Evolutionary conservation across 2,113 vertebrate genomes (phyloP), one percentile per base, ranked within the genome.

Genomic region (Bufo bufo): DNA sequence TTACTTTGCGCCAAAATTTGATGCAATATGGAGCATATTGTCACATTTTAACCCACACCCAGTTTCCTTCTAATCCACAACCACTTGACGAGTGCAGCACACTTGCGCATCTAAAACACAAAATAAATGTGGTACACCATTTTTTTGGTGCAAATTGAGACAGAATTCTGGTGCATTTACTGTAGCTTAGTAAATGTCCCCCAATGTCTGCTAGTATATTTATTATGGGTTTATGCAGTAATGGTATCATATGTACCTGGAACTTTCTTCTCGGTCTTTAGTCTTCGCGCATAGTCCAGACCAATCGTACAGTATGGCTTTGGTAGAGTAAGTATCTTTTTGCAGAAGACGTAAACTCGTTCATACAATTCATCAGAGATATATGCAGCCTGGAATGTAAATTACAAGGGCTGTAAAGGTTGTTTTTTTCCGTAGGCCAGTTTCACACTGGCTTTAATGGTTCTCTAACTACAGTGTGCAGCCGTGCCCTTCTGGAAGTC

Each of bases 271-370:
- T 99, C 97, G 0, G 90, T 92, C 91, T 97, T 97, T 65, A 99
- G 93, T 83, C 93, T 93, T 43, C 91, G 77, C 3, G 96, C 96
- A 11, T 96, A 98, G 91, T 95, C 95, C 91, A 98, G 93, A 49
- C 96, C 97, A 0, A 99, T 90, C 0, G 94, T 95, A 93, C 97
- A 97, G 92, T 97, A 99, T 0, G 98, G 98, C 50, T 96, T 93
- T 0, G 98, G 97, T 89, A 96, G 93, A 0, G 96, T 98, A 87
- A 99, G 92, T 45, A 98, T 92, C 92, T 92, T 92, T 90, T 95
- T 98, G 77, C 97, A 99, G 85, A 97, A 96, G 85, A 95, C 90
- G 0, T 99, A 99, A n/a, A 96, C 93, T 8, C 96, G 94, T 82
- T 92, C 92, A 86, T 97, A 97, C 77, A 99, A 93, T 56, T 97